Conservation (phyloP, 2,797 vertebrate genomes). For the Tadarida brasiliensis region DNA sequence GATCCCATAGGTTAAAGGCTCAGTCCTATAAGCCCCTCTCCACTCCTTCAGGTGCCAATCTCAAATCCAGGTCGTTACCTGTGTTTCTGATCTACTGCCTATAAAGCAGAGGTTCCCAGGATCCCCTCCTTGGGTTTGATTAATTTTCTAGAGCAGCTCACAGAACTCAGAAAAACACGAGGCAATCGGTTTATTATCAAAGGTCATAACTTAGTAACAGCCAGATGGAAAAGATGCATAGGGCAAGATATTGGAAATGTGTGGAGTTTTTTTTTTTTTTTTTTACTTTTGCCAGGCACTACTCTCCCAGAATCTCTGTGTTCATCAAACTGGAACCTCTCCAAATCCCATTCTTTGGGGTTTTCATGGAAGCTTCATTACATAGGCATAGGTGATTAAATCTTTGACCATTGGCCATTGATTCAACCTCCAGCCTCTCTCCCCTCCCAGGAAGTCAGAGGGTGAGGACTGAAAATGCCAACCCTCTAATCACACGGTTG, state of each 20-base stretch:
- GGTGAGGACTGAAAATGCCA: background rate
- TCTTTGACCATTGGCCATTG: background rate
- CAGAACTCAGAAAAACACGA: background rate
- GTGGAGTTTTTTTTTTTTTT: background rate
- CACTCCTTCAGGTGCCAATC: background rate
- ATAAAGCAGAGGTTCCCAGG: background rate
- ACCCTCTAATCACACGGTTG: background rate
- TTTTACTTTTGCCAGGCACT: background rate
- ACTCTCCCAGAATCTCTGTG: background rate
- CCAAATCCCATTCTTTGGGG: background rate
- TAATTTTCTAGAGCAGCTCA: background rate
- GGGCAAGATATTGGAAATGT: background rate
- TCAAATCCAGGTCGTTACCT: background rate
- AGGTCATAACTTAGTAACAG: background rate
- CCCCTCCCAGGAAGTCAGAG: background rate
- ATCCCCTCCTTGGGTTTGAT: background rate
- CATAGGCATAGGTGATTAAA: background rate
- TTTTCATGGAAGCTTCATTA: background rate
- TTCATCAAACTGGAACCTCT: background rate
- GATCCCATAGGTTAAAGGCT: background rate
- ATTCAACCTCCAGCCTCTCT: background rate
- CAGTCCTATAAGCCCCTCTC: background rate
- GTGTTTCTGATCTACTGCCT: background rate
- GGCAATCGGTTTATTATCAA: background rate
- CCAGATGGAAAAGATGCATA: background rate